Percentiles rank a stretch among this genome's conserved stretches.
Evolutionary conservation across 2,888 invertebrate genomes (phyloP).

Genomic region (Stenolophus ochropezus): DNA sequence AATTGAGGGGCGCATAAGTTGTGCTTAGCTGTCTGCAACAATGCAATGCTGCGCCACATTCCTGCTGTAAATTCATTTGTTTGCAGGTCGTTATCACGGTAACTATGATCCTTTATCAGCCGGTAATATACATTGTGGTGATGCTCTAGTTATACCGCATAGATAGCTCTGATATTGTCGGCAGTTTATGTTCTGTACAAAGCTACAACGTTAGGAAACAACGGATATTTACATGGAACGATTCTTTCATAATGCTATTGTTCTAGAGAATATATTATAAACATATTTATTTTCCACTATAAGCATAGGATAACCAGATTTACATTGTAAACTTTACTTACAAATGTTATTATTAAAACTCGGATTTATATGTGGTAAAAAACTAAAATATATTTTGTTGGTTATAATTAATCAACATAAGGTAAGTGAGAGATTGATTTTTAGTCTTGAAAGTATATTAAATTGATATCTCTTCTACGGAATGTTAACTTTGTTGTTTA

Average conservation of each 20-base stretch:
- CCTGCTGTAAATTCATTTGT: conserved; percentile 36
- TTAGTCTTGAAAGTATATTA: too few species aligned
- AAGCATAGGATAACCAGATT: too few species aligned
- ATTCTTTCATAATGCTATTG: not conserved
- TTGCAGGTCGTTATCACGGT: conserved; percentile 5
- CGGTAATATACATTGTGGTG: conserved; percentile 3
- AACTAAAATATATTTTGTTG: too few species aligned
- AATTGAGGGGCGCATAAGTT: not conserved
- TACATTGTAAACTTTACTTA: too few species aligned
- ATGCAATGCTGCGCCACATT: conserved; percentile 8
- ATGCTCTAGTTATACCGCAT: not conserved
- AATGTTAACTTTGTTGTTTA: too few species aligned
- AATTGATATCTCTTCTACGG: too few species aligned
- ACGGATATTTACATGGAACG: not conserved
- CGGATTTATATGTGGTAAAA: too few species aligned
- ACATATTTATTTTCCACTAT: too few species aligned
- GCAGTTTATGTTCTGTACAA: not conserved
- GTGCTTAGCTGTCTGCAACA: not conserved
- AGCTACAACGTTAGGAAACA: not conserved
- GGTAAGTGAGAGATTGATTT: too few species aligned
- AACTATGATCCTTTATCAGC: conserved; percentile 29
- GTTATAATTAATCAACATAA: too few species aligned
- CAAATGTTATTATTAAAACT: too few species aligned
- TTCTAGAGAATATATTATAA: not conserved
- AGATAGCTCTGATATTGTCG: not conserved